Evolutionary conservation across 2,113 vertebrate species (phyloP), one percentile per base, ranked within the genome.

Genomic region (Mohoua ochrocephala): DNA sequence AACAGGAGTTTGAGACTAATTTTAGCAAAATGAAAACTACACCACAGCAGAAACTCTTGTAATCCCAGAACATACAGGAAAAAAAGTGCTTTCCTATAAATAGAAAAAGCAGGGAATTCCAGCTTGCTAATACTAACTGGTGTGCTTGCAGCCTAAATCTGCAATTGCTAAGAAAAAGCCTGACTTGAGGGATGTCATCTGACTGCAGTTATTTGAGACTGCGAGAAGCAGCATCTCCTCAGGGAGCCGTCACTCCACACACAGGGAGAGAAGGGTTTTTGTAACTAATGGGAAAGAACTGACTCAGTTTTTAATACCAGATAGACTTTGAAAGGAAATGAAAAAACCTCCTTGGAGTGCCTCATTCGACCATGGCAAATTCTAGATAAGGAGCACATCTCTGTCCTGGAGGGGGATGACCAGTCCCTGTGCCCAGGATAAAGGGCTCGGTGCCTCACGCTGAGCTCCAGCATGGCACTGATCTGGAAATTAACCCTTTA

Each of bases 191-290:
- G 68, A 37, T 53, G 35, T 19, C n/a, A 69, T 57, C 23, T 16
- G 64, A 53, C 71, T 92, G 71, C 41, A 73, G 63, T n/a, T 78
- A 30, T 13, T 26, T 10, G 42, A 81, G 64, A 28, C 21, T 53
- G 47, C 0, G 4, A 73, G 61, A 27, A 87, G 53, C 61, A 83
- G 45, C 12, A 33, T 30, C 33, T 68, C 52, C n/a, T 49, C 76
- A 73, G 59, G 33, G 42, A 77, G 59, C 71, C 61, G 31, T 21
- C 87, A 86, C 50, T 37, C 82, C 54, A 37, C 64, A 56, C 15
- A 5, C 1, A 49, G 9, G 7, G 10, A 84, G 24, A 53, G 22
- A 0, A 7, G 41, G 12, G 2, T 3, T 10, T 56, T n/a, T 15
- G 26, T 30, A 75, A 64, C 31, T 67, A 76, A 79, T 8, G 41